Evolutionary conservation across 2,113 vertebrate species (phyloP).

Genomic region (Gymnogyps californianus): DNA sequence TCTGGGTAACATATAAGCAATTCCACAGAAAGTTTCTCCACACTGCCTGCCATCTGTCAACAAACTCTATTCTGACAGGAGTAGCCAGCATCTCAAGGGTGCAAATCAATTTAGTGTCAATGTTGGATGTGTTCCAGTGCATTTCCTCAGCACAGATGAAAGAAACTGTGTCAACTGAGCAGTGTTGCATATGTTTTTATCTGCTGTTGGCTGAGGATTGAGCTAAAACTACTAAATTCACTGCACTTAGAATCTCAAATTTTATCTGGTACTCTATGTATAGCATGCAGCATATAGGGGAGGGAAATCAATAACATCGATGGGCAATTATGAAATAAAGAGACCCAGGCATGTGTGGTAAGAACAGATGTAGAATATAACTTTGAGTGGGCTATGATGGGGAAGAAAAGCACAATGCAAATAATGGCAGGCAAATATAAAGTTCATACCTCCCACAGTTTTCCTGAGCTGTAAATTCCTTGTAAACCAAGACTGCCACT

Average conservation of each 20-base stretch:
- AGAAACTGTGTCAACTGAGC: conserved; percentile 62
- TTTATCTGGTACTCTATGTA: neutral
- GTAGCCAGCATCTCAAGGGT: conserved; percentile 67
- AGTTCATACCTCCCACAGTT: neutral
- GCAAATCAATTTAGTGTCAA: conserved; percentile 71
- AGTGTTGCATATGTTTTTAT: conserved; percentile 64
- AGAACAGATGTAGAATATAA: neutral
- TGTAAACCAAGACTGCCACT: neutral
- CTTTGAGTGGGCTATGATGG: neutral
- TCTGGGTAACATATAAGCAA: conserved; percentile 37
- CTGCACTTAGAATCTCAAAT: neutral
- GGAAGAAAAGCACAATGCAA: neutral
- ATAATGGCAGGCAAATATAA: neutral
- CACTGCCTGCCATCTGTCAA: conserved; percentile 57
- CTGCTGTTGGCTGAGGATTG: conserved; percentile 16
- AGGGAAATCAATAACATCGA: neutral
- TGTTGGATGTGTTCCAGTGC: conserved; percentile 62
- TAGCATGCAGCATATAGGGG: neutral
- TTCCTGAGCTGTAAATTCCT: neutral
- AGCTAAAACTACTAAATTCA: conserved; percentile 38
- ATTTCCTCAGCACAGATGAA: conserved; percentile 61
- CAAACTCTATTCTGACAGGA: conserved; percentile 65
- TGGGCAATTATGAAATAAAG: neutral
- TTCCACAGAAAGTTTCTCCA: conserved; percentile 50
- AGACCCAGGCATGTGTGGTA: neutral